phyloP scores from a whole-genome alignment of 2,797 vertebrate genomes.

The Allochrocebus solatus region DNA sequence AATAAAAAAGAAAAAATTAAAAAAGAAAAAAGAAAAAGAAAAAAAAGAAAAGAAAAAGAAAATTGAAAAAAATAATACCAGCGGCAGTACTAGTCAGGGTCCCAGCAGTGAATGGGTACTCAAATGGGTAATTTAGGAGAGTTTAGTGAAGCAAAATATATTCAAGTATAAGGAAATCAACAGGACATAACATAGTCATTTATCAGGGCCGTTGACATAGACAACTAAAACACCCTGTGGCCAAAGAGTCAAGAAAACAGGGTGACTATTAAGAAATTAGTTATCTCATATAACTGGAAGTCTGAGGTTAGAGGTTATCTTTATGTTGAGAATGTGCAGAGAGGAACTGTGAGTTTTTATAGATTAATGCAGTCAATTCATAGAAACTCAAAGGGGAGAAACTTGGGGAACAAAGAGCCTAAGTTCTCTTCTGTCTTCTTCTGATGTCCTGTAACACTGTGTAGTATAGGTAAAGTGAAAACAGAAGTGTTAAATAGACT shows the following conservation, averaged over 20 bases:
- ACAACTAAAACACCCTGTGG: background rate
- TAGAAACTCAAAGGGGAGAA: background rate
- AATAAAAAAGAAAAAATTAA: no score
- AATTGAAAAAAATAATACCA: background rate
- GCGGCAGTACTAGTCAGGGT: background rate
- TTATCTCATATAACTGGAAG: background rate
- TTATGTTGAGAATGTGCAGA: background rate
- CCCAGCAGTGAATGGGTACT: background rate
- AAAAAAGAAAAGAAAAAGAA: background rate
- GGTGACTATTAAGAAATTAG: background rate
- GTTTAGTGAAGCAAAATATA: background rate
- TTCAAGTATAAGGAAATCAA: background rate
- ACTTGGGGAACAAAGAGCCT: background rate
- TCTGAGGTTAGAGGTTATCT: background rate
- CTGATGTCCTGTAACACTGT: background rate
- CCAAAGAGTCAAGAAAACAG: background rate
- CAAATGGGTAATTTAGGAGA: background rate
- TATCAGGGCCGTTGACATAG: rapidly evolving
- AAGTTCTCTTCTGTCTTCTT: background rate
- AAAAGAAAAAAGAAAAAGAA: background rate
- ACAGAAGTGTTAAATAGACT: background rate
- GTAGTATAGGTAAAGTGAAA: background rate
- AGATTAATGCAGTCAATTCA: background rate
- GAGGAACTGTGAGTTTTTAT: background rate
- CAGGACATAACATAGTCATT: background rate